A percentile compares a stretch with the other conserved stretches of the same genome.
These are phyloP conservation scores for Gopherus flavomarginatus DNA, from an alignment of 2,113 vertebrate species.

Conservation along the genomic window DNA sequence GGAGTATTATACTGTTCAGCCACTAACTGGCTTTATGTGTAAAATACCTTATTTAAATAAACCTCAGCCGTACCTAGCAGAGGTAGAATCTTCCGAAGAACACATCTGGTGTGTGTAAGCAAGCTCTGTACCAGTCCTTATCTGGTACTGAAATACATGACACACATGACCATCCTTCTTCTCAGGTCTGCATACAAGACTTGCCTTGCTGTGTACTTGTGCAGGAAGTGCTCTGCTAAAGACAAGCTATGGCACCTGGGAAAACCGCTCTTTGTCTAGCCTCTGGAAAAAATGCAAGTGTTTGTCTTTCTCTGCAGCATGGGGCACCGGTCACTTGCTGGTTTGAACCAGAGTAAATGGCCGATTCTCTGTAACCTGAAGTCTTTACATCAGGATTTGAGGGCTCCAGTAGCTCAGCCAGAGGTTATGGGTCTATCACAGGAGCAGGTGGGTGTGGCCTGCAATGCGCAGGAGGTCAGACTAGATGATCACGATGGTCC, in stretches of 20 bases:
- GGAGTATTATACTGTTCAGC: background rate
- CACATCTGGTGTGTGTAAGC: background rate
- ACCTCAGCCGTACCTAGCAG: too few species aligned
- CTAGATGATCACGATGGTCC: background rate
- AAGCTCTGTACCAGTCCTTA: background rate
- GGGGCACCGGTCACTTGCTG: background rate
- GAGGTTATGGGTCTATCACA: background rate
- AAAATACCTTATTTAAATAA: background rate
- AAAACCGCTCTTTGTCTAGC: background rate
- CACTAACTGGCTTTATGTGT: background rate
- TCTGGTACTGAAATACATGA: background rate
- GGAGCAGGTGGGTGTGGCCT: background rate
- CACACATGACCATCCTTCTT: background rate
- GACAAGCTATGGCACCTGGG: background rate
- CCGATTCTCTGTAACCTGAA: background rate
- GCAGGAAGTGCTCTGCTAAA: background rate
- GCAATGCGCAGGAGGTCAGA: background rate
- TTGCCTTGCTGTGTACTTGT: background rate
- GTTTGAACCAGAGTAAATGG: background rate
- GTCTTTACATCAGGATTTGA: background rate
- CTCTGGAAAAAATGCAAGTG: background rate
- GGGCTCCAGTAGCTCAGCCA: background rate
- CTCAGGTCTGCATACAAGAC: background rate
- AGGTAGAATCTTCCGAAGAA: background rate
- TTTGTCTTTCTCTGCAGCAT: background rate